Percentiles rank a stretch among this genome's conserved stretches.
These are phyloP conservation scores for Mormoops blainvillei DNA, from an alignment of 2,113 vertebrate genomes.

Conservation along the genomic window DNA sequence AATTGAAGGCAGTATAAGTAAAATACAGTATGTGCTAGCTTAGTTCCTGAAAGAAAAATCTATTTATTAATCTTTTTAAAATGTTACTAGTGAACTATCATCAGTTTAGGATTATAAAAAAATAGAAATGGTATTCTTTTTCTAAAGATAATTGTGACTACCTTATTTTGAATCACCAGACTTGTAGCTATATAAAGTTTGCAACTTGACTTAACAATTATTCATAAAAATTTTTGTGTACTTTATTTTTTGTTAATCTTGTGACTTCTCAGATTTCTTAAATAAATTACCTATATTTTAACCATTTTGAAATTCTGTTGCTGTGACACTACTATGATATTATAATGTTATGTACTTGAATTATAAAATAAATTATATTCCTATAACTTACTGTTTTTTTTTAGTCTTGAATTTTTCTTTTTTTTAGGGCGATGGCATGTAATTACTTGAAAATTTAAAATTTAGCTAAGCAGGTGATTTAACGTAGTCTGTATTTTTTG, in stretches of 20 bases:
- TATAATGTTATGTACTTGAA: neutral
- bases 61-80: neutral
- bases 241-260: neutral
- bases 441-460: neutral
- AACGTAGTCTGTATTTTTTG: neutral
- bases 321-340: neutral
- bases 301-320: neutral
- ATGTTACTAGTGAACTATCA: neutral
- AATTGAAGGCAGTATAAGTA: neutral
- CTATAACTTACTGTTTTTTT: neutral
- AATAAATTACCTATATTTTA: neutral
- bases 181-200: neutral
- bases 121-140: neutral
- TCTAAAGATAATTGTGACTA: neutral
- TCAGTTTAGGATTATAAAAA: neutral
- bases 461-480: neutral
- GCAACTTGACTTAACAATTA: neutral
- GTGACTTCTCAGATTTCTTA: neutral
- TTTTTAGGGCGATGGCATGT: neutral
- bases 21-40: neutral
- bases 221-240: neutral
- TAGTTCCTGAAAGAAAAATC: neutral
- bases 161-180: neutral
- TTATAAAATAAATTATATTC: neutral
- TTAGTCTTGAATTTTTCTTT: neutral